Evolutionary conservation across 1,140 invertebrate species (phyloP).

Genomic region (Pollicipes pollicipes): DNA sequence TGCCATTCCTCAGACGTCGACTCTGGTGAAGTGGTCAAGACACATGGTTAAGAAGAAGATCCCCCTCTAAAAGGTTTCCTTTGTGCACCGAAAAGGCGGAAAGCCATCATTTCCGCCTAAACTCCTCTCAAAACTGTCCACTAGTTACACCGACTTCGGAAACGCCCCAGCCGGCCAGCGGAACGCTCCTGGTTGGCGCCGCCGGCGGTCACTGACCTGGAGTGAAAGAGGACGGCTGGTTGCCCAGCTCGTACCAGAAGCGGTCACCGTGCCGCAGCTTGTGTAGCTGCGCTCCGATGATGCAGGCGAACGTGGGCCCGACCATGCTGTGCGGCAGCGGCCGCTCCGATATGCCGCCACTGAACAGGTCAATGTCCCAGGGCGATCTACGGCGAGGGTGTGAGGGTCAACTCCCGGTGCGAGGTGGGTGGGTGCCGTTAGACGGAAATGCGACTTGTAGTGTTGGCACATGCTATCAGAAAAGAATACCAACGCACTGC

Average conservation of each 20-base stretch:
- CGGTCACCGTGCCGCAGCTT: conserved; percentile 76
- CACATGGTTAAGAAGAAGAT: too few species aligned
- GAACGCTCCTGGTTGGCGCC: too few species aligned
- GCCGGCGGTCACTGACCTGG: conserved; percentile 33
- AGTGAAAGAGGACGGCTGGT: conserved; percentile 79
- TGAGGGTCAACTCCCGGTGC: conserved; percentile 8
- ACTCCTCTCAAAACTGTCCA: too few species aligned
- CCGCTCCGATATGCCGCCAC: conserved; percentile 75
- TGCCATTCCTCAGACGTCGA: too few species aligned
- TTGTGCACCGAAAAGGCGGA: too few species aligned
- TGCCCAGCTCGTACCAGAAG: conserved; percentile 88
- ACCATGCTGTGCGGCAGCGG: conserved; percentile 71
- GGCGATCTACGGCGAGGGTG: conserved; percentile 40
- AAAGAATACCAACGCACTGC: conserved; percentile 3
- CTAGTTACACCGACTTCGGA: too few species aligned
- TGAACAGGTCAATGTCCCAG: conserved; percentile 77
- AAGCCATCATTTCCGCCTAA: too few species aligned
- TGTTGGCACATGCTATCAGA: conserved; percentile 4
- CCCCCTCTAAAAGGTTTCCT: too few species aligned
- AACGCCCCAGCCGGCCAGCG: too few species aligned
- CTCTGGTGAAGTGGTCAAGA: too few species aligned
- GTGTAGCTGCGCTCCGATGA: conserved; percentile 91
- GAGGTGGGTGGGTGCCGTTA: conserved; percentile 9
- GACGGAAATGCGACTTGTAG: conserved; percentile 9
- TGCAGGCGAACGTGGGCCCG: conserved; percentile 85